Base-by-base conservation (phyloP, 92 coral and sea anemone species). In the Montipora capitata region DNA sequence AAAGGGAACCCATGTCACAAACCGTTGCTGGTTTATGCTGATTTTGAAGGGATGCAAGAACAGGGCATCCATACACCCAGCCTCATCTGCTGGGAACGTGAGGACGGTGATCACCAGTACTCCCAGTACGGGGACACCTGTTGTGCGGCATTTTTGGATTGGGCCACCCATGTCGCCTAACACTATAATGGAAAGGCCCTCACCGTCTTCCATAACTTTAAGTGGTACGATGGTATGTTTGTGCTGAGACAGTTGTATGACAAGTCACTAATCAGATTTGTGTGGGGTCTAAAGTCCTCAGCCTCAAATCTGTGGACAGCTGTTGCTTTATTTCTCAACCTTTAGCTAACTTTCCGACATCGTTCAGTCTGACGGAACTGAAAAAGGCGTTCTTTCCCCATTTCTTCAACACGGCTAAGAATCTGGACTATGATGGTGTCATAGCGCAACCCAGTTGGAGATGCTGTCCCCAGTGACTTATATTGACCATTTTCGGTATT, bases 311-410 rank as follows among this genome's bases (percentile, higher is more conserved):
- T 43, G 77, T 66, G 27, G 82, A 77, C 76, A 11, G 71, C 27
- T 13, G 78, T 12, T 51, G 73, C 27, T 87, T 68, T 59, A 7
- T 87, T 0, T 71, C 72, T 35, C 57, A 44, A 35, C 3, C 38
- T 12, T 57, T 81, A 41, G 27, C 80, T 1, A 4, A 49, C 4
- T 88, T 81, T 64, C 72, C 87, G 3, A 35, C 45, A 11, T 81
- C 92, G 18, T 88, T 88, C 68, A 76, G 78, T 0, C 38, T 81
- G 1, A 17, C 76, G 3, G 92, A 73, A 49, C 2, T 57, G 2
- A 67, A 0, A 10, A 86, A 86, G 20, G 84, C 71, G 3, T 40
- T 42, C 57, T 86, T 86, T 78, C 86, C 91, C 11, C 85, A 78
- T n/a, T 62, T 78, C 6, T 87, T 78, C 64, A 78, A 87, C 70